Evolutionary conservation across 92 coral and sea anemone genomes (phyloP), one percentile per base, ranked within the genome.

Genomic region (Paragorgia papillata): DNA sequence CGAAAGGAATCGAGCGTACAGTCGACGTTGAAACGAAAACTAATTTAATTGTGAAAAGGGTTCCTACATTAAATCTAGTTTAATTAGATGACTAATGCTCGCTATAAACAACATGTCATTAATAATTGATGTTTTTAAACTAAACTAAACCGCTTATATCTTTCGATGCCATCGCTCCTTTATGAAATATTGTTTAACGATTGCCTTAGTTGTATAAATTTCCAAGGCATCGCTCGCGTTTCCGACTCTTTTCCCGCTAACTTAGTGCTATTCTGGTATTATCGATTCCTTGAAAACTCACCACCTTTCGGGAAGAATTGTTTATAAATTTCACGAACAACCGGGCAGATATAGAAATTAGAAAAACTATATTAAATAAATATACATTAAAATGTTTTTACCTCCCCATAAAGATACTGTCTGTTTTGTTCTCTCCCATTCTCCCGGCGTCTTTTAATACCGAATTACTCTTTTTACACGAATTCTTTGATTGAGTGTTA

Each of bases 61-160:
- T 17, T 13, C 58, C 34, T 18, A 15, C 31, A n/a, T 44, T 27
- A 21, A 67, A 44, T 67, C 30, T 5, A 24, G 44, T 67, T 67
- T 27, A 67, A 67, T 67, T 67, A 67, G 58, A 67, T 28, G 37
- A 20, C 55, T 41, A 68, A 68, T 68, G 40, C 59, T 68, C 8
- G 0, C n/a, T 68, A 44, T 68, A 27, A 68, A 68, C 58, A 44
- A 15, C 54, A 27, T 29, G 34, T 46, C 50, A 44, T 68, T 68
- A 68, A 68, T 44, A n/a, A 68, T 68, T 68, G 33, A 68, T 49
- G 75, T 49, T 68, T 68, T 49, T 15, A 68, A 68, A 22, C n/a
- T 21, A 1, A 5, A 26, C 32, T 24, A 28, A 51, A 18, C 57
- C n/a, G 51, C 20, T 9, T 33, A 3, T 2, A 18, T 67, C 32